A percentile compares a stretch with the other conserved stretches of the same genome.
Evolutionary conservation across 2,113 vertebrate species (phyloP).

Genomic region (Megaceryle maxima): DNA sequence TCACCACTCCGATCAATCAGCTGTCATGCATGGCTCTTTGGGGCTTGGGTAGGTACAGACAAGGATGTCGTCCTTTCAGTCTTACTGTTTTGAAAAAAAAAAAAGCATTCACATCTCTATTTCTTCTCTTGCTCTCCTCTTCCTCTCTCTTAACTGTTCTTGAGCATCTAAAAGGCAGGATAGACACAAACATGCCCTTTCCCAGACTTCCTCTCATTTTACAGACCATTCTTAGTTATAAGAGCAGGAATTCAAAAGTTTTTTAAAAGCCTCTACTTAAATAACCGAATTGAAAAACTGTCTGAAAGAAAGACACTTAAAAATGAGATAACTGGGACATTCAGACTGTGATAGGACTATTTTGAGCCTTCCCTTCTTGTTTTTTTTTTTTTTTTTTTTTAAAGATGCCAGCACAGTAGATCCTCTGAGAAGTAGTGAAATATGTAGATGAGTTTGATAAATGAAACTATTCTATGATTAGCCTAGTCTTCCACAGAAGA

Average conservation of each 20-base stretch:
- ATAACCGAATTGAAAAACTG: not conserved
- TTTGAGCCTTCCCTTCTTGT: not conserved
- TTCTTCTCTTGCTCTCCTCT: not conserved
- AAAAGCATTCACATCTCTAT: not conserved
- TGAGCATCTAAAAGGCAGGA: not conserved
- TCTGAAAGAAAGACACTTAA: not conserved
- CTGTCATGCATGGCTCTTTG: not conserved
- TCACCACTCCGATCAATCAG: fast-evolving
- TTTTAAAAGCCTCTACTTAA: not conserved
- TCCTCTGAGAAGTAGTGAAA: not conserved
- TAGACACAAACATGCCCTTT: not conserved
- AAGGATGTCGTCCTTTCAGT: not conserved
- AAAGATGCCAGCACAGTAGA: not conserved
- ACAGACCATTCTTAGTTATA: not conserved
- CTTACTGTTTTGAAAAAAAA: not conserved
- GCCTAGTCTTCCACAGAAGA: not conserved
- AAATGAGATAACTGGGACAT: not conserved
- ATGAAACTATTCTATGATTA: constrained; percentile 11
- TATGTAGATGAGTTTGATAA: constrained; percentile 2
- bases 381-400: not conserved
- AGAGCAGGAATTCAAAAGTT: not conserved
- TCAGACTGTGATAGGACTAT: not conserved
- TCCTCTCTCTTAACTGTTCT: not conserved
- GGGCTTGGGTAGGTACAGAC: not conserved
- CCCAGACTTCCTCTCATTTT: not conserved